phyloP scores from a whole-genome alignment of 1,140 invertebrate species.

The Drosophila nikananu region DNA sequence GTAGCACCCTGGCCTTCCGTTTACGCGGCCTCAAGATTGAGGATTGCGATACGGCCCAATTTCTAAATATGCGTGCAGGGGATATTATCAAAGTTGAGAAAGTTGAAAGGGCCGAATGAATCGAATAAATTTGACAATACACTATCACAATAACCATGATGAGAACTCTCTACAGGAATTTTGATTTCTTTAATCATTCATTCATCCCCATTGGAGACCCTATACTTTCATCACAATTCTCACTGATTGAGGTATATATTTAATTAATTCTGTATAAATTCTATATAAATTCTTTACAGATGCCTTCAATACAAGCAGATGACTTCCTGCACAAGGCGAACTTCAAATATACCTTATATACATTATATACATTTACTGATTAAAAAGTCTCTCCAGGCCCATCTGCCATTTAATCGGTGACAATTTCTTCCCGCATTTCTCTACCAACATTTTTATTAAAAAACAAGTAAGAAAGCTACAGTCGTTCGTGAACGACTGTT shows the following conservation, averaged over 20 bases:
- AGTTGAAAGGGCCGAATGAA: background rate
- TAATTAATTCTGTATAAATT: background rate
- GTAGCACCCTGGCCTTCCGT: background rate
- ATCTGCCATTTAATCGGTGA: slow-evolving; percentile 4
- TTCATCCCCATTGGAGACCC: too few relatives aligned
- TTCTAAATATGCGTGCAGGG: background rate
- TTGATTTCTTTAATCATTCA: too few relatives aligned
- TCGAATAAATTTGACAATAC: too few relatives aligned
- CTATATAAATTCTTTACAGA: background rate
- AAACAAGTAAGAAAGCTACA: too few relatives aligned
- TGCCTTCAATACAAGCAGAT: too few relatives aligned
- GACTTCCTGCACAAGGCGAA: too few relatives aligned
- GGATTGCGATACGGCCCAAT: background rate
- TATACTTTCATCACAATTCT: background rate
- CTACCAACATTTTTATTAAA: slow-evolving; percentile 6
- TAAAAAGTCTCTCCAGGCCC: background rate
- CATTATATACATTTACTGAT: background rate
- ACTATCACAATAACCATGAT: background rate
- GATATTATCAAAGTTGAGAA: background rate
- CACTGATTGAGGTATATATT: background rate
- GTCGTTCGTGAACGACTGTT: too few relatives aligned
- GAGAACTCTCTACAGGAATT: too few relatives aligned
- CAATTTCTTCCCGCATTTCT: background rate
- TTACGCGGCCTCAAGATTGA: background rate
- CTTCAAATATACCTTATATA: too few relatives aligned